phyloP scores from a whole-genome alignment of 2,888 invertebrate genomes.

The Hydraecia micacea region DNA sequence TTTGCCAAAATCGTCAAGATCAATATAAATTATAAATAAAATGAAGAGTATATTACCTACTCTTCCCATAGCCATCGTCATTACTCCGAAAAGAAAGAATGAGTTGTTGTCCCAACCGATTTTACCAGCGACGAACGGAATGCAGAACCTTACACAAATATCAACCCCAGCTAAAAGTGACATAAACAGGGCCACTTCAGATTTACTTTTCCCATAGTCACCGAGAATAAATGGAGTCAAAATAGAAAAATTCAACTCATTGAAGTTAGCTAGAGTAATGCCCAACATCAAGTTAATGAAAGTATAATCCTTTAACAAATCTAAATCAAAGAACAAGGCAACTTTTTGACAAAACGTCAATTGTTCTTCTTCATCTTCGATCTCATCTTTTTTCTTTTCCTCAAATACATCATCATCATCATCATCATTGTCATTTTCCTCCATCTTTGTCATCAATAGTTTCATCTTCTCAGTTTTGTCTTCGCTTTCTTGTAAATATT shows the following conservation, averaged over 20 bases:
- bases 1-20: neutral
- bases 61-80: constrained; percentile 92
- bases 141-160: constrained; percentile 91
- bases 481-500: constrained; percentile 86
- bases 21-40: neutral
- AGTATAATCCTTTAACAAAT: constrained; percentile 92
- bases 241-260: constrained; percentile 93
- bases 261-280: constrained; percentile 92
- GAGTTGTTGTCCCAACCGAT: constrained; percentile 93
- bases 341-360: constrained; percentile 90
- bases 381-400: constrained; percentile 67
- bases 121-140: constrained; percentile 92
- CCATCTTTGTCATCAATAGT: constrained; percentile 75
- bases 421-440: constrained; percentile 78
- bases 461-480: constrained; percentile 78
- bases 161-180: constrained; percentile 92
- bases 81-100: constrained; percentile 92
- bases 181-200: constrained; percentile 92
- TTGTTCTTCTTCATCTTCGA: constrained; percentile 71
- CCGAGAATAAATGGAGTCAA: constrained; percentile 93
- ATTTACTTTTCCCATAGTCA: constrained; percentile 91
- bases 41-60: constrained; percentile 75
- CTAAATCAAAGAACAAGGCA: constrained; percentile 92
- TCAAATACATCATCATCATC: constrained; percentile 75
- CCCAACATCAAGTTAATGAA: constrained; percentile 93